Base-by-base conservation (phyloP, 1,140 invertebrate genomes). In the Pogonus chalceus region DNA sequence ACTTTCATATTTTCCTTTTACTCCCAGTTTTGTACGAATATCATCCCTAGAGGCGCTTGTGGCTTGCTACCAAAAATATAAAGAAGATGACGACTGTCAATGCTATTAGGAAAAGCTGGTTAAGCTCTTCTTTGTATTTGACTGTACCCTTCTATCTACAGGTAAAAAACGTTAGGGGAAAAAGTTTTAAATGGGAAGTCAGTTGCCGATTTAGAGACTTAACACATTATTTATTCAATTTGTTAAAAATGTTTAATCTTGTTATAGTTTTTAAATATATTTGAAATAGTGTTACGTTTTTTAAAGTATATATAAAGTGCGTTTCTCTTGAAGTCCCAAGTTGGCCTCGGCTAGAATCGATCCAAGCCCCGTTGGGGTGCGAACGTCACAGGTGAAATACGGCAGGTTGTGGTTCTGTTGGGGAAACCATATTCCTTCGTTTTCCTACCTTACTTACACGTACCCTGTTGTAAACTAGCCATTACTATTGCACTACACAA, bases 1-100 rank as follows among this genome's bases (percentile, higher is more conserved):
- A 43, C 37, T 43, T 43, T 43, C 37, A 43, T 43, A 43, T 43
- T 43, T 43, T 43, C 37, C 18, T 43, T 43, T 43, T 18, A 4
- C 26, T 43, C 37, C 18, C n/a, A n/a, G n/a, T 43, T 43, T 16
- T 4, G 7, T 43, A 4, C 37, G 26, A 7, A 14, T 31, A 31
- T 7, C 26, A 4, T 7, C 26, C 26, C 26, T 31, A n/a, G n/a
- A n/a, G n/a, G n/a, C n/a, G n/a, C 26, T 14, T 4, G 26, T 14
- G 26, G 26, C 26, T 7, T 4, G 26, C 4, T 7, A 4, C 4
- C 26, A 31, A 4, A 31, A 31, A 31, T 4, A 31, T 31, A 31
- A 31, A 31, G 26, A 31, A 7, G 26, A 31, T 7, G 26, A 31
- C 26, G 26, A 31, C 26, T 31, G 26, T 31, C 26, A 31, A 31